Conservation (phyloP, 2,113 vertebrate genomes). For the Phrynocephalus versicolor region DNA sequence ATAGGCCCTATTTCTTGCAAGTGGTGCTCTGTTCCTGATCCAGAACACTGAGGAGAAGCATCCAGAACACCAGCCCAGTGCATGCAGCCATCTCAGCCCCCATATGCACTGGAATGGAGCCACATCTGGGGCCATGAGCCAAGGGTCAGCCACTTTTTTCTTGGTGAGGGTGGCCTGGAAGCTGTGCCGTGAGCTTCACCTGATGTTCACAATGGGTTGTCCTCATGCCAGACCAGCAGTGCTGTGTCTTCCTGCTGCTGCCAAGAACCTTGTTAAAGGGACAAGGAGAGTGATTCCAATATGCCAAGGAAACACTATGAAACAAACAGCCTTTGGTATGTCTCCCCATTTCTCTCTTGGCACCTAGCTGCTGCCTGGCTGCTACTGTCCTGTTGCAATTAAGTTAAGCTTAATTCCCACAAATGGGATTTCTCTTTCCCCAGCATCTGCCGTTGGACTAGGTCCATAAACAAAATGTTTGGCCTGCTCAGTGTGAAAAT, state of each 20-base stretch:
- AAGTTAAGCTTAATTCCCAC: not conserved
- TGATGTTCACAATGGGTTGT: too few species aligned
- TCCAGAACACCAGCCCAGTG: too few species aligned
- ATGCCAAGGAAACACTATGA: not conserved
- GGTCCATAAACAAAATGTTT: not conserved
- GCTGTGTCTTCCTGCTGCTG: not conserved
- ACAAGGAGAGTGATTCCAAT: not conserved
- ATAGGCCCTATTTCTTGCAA: too few species aligned
- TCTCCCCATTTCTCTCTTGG: not conserved
- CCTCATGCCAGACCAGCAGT: not conserved
- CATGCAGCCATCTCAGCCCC: too few species aligned
- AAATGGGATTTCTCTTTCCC: fast-evolving
- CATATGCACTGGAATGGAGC: not conserved
- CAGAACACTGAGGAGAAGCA: too few species aligned
- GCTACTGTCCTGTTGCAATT: not conserved
- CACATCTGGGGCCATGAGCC: not conserved
- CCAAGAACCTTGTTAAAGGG: not conserved
- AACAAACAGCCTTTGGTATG: too few species aligned
- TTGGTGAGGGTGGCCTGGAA: not conserved
- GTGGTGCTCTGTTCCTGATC: too few species aligned
- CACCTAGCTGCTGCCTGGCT: not conserved
- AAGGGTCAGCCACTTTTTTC: too few species aligned
- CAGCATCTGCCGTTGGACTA: not conserved
- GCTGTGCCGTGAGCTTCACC: too few species aligned
- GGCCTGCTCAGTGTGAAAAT: not conserved